A percentile compares a stretch with the other conserved stretches of the same genome.
phyloP scores from a whole-genome alignment of 2,797 vertebrate species.

The Falco peregrinus region DNA sequence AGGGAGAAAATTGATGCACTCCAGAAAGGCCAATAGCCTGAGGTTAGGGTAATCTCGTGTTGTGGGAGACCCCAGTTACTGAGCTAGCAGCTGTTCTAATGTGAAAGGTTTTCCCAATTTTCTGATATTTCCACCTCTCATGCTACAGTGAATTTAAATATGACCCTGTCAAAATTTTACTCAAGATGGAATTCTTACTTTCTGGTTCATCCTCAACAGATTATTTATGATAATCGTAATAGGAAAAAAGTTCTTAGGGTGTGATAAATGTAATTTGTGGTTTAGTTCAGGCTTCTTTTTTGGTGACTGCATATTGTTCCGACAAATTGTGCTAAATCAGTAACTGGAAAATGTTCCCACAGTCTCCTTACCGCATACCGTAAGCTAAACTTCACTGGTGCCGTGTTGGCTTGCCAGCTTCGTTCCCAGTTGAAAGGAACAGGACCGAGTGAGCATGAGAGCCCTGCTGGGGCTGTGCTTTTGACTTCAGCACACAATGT shows the following conservation, averaged over 20 bases:
- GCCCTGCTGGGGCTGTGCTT: neutral
- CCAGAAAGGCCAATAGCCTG: neutral
- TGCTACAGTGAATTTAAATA: neutral
- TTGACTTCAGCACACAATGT: neutral
- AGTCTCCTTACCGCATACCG: neutral
- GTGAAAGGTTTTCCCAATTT: neutral
- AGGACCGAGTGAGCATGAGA: neutral
- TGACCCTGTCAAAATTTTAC: neutral
- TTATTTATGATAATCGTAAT: neutral
- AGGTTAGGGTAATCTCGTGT: neutral
- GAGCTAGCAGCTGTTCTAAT: neutral
- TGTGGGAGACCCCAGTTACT: neutral
- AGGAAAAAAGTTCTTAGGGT: neutral
- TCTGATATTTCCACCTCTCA: neutral
- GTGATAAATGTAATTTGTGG: neutral
- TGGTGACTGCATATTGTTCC: neutral
- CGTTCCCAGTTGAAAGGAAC: neutral
- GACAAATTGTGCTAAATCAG: neutral
- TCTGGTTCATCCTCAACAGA: neutral
- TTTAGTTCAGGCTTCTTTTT: neutral
- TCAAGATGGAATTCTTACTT: neutral
- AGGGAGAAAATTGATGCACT: neutral
- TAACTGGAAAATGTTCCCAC: neutral
- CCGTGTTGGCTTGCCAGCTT: neutral
- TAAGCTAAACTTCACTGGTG: neutral